Evolutionary conservation across 2,888 invertebrate species (phyloP).

Genomic region (Ecliptopera silaceata): DNA sequence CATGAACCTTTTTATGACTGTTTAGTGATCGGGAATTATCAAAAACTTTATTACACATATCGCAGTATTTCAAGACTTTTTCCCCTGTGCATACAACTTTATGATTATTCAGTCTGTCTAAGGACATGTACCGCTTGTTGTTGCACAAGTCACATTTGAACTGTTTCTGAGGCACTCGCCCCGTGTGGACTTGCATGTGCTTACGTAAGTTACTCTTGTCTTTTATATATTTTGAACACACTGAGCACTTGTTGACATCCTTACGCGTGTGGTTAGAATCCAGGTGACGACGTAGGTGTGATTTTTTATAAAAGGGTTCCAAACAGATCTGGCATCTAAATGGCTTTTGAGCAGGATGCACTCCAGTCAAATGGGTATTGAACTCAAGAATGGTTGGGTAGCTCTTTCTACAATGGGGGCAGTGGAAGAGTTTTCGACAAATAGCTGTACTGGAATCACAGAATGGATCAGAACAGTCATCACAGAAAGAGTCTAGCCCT

Average conservation of each 20-base stretch:
- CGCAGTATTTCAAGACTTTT: slow-evolving; percentile 78
- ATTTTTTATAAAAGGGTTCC: slow-evolving; percentile 79
- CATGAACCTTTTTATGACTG: slow-evolving; percentile 81
- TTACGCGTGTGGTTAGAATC: slow-evolving; percentile 78
- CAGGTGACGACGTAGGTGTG: slow-evolving; percentile 77
- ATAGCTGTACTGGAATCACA: slow-evolving; percentile 75
- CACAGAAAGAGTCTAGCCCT: slow-evolving; percentile 76
- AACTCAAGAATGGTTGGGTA: slow-evolving; percentile 80
- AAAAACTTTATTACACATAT: slow-evolving; percentile 82
- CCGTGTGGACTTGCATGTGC: slow-evolving; percentile 82
- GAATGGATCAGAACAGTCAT: slow-evolving; percentile 80
- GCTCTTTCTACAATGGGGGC: slow-evolving; percentile 81
- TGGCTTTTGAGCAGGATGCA: slow-evolving; percentile 80
- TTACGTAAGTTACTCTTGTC: slow-evolving; percentile 81
- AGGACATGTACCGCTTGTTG: slow-evolving; percentile 80
- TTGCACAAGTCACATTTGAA: slow-evolving; percentile 82
- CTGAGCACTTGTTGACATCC: slow-evolving; percentile 81
- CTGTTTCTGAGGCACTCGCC: slow-evolving; percentile 79
- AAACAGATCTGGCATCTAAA: slow-evolving; percentile 81
- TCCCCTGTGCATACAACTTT: slow-evolving; percentile 80
- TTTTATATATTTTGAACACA: slow-evolving; percentile 81
- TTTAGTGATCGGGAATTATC: slow-evolving; percentile 80
- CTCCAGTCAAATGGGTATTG: slow-evolving; percentile 79
- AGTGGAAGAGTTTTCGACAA: slow-evolving; percentile 79
- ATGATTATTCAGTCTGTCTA: slow-evolving; percentile 79